phyloP scores from a whole-genome alignment of 2,797 vertebrate genomes.

The Oreochromis mossambicus region DNA sequence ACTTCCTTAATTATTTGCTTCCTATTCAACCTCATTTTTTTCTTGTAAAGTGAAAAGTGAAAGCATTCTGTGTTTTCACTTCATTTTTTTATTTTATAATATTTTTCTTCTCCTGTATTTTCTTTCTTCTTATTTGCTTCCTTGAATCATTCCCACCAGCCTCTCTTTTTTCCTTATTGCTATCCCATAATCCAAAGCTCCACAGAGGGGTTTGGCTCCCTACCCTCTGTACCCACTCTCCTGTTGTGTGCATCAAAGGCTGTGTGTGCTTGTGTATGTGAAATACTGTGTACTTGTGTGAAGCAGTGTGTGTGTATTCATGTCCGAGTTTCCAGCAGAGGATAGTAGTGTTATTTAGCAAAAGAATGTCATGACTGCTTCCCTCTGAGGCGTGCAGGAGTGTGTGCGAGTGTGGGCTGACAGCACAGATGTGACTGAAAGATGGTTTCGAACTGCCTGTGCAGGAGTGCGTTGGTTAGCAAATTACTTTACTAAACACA shows the following conservation, averaged over 20 bases:
- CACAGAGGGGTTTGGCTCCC: constrained; percentile 35
- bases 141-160: background rate
- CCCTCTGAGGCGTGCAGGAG: background rate
- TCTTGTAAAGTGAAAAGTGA: background rate
- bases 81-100: background rate
- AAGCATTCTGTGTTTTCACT: background rate
- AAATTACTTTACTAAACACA: background rate
- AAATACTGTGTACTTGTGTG: background rate
- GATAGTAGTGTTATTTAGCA: constrained; percentile 1
- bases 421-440: background rate
- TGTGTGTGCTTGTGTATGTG: constrained; percentile 12
- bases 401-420: background rate
- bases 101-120: background rate
- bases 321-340: constrained; percentile 15
- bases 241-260: constrained; percentile 31
- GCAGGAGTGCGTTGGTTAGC: background rate
- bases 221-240: constrained; percentile 31
- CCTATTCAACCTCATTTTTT: background rate
- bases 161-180: constrained; percentile 17
- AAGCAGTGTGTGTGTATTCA: constrained; percentile 13
- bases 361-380: constrained; percentile 19
- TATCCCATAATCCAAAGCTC: constrained; percentile 58
- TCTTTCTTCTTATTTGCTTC: background rate
- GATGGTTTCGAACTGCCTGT: background rate
- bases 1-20: background rate